phyloP scores from a whole-genome alignment of 2,113 vertebrate species.

The Rafetus swinhoei region DNA sequence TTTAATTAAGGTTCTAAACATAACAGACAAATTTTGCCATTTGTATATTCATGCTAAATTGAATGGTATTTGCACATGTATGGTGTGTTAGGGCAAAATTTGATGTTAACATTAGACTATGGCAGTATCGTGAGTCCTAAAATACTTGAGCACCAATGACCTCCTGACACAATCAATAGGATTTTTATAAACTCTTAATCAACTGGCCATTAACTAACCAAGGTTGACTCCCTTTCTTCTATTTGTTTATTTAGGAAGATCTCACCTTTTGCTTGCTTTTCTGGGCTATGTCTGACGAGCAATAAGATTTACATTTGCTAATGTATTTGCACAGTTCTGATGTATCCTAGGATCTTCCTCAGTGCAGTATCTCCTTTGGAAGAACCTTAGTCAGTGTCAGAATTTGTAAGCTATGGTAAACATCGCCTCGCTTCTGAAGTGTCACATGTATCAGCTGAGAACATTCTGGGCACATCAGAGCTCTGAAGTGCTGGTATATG shows the following conservation, averaged over 20 bases:
- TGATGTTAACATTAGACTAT: not conserved
- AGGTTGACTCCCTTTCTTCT: not conserved
- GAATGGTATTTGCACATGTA: not conserved
- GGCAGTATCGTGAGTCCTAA: not conserved
- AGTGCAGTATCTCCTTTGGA: not conserved
- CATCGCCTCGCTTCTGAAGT: not conserved
- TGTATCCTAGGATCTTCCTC: not conserved
- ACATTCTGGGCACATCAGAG: not conserved
- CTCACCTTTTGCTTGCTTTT: not conserved
- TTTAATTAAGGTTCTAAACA: not conserved
- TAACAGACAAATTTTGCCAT: not conserved
- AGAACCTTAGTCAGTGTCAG: not conserved
- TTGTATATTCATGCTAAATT: not conserved
- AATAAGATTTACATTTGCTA: not conserved
- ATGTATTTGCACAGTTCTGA: not conserved
- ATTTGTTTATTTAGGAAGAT: not conserved
- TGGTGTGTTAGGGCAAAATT: not conserved
- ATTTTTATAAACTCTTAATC: not conserved
- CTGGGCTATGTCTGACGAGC: not conserved
- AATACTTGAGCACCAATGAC: not conserved
- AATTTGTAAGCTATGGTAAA: not conserved
- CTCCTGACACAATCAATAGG: not conserved
- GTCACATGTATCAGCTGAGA: not conserved
- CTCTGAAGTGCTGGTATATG: not conserved
- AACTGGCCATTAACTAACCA: not conserved